phyloP scores from a whole-genome alignment of 2,113 vertebrate genomes.

The Micronycteris hirsuta region DNA sequence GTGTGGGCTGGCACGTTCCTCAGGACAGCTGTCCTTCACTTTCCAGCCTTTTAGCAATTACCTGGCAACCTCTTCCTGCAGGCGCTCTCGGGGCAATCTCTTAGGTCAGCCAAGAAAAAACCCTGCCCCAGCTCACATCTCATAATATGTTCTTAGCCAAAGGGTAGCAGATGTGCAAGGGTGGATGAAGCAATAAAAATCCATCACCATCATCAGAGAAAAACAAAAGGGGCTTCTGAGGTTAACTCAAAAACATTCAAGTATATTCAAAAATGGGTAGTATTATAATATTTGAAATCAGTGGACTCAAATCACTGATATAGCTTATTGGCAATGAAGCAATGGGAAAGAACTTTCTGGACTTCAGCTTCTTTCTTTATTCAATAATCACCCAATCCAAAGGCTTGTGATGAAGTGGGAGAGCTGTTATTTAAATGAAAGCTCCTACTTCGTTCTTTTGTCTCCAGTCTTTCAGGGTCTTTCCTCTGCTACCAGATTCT shows the following conservation, averaged over 20 bases:
- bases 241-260: conserved; percentile 16
- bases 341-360: neutral
- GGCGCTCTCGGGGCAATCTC: neutral
- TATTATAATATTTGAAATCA: conserved; percentile 11
- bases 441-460: neutral
- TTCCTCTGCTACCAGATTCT: neutral
- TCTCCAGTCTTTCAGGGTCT: neutral
- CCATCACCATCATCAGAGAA: neutral
- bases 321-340: neutral
- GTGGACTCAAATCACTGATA: neutral
- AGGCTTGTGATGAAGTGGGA: neutral
- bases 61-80: conserved; percentile 6
- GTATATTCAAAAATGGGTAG: neutral
- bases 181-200: neutral
- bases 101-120: neutral
- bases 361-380: neutral
- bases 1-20: neutral
- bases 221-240: neutral
- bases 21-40: neutral
- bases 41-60: neutral
- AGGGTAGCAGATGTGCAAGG: neutral
- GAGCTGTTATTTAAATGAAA: neutral
- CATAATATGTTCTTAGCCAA: neutral
- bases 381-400: conserved; percentile 20
- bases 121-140: neutral